A percentile compares a stretch with the other conserved stretches of the same genome.
Evolutionary conservation across 2,113 vertebrate species (phyloP).

Genomic region (Bungarus multicinctus): DNA sequence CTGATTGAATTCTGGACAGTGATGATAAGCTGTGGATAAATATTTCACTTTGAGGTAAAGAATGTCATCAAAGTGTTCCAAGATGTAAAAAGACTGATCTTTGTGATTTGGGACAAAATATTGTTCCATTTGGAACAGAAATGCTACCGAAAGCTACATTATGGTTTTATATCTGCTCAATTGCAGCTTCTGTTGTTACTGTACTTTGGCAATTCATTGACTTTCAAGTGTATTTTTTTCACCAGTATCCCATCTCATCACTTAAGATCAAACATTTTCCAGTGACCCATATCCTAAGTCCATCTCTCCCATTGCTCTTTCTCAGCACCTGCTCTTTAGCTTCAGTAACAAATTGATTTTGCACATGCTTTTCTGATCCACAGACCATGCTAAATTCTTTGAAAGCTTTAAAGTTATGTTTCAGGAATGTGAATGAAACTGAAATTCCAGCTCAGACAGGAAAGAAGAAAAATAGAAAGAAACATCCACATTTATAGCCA

Average conservation of each 20-base stretch:
- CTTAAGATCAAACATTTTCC: conserved; percentile 32
- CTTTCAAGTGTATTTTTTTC: not conserved
- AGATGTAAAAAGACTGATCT: conserved; percentile 2
- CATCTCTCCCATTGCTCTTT: conserved; percentile 17
- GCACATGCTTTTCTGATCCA: conserved; percentile 39
- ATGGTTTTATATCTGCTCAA: not conserved
- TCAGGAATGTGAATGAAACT: conserved; percentile 35
- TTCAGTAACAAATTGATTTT: conserved; percentile 47
- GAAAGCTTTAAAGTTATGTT: conserved; percentile 42
- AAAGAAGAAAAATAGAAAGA: not conserved
- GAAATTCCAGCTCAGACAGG: conserved; percentile 16
- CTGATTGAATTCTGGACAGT: not conserved
- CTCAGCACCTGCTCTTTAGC: conserved; percentile 18
- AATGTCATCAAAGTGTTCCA: conserved; percentile 2
- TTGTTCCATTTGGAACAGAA: not conserved
- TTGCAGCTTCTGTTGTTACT: conserved; percentile 10
- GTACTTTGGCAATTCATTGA: conserved; percentile 10
- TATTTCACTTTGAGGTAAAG: not conserved
- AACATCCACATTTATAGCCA: conserved; percentile 14
- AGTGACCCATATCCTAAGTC: conserved; percentile 13
- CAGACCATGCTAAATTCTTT: conserved; percentile 46
- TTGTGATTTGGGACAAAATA: conserved; percentile 8
- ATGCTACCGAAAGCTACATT: not conserved
- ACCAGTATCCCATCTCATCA: conserved; percentile 20
- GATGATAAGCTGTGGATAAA: not conserved